Evolutionary conservation across 2,888 invertebrate species (phyloP).

Genomic region (Periphyllus acericola): DNA sequence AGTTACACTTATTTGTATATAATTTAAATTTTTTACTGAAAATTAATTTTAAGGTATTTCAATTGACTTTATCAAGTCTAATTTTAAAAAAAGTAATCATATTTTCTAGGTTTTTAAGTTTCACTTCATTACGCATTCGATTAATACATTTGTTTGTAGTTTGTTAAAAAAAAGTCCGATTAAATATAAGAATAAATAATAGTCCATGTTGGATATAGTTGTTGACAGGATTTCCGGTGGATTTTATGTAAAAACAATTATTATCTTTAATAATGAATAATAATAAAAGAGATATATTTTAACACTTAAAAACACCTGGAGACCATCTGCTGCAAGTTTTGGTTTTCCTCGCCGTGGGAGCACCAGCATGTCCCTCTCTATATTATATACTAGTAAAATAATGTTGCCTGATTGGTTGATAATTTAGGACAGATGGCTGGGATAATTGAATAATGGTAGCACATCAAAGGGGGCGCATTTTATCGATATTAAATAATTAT

Average conservation of each 20-base stretch:
- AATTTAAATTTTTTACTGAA: too few relatives aligned
- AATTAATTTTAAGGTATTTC: too few relatives aligned
- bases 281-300: not conserved
- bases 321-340: constrained; percentile 53
- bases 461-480: constrained; percentile 12
- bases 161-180: too few relatives aligned
- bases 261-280: constrained; percentile 18
- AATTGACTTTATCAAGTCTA: too few relatives aligned
- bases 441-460: constrained; percentile 55
- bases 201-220: not conserved
- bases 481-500: constrained; percentile 1
- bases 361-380: not conserved
- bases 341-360: constrained; percentile 43
- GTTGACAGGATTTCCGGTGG: constrained; percentile 49
- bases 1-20: too few relatives aligned
- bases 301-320: constrained; percentile 53
- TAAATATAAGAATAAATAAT: not conserved
- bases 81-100: too few relatives aligned
- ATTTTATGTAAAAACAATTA: constrained; percentile 8
- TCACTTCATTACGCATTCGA: too few relatives aligned
- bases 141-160: too few relatives aligned
- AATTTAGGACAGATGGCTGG: constrained; percentile 53
- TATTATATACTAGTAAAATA: constrained; percentile 32
- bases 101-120: too few relatives aligned
- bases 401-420: constrained; percentile 44